These are phyloP conservation scores for Nezara viridula DNA, from an alignment of 2,888 invertebrate species.

Conservation along the genomic window DNA sequence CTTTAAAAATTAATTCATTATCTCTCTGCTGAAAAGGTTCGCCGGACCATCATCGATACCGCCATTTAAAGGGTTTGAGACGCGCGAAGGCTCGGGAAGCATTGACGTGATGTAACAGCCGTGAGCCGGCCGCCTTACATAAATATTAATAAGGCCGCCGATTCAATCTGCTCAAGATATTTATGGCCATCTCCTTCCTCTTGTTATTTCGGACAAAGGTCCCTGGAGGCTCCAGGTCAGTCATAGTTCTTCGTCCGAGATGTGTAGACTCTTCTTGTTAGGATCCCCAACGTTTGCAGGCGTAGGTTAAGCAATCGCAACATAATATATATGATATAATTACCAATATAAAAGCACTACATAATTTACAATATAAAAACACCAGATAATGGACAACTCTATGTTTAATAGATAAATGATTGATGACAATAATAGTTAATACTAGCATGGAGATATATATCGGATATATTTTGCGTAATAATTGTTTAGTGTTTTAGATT, in stretches of 20 bases:
- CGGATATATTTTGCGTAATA: no score
- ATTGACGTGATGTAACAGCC: neutral
- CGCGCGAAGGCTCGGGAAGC: neutral
- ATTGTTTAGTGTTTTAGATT: no score
- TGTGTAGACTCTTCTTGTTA: neutral
- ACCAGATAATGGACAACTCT: neutral
- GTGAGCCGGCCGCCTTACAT: neutral
- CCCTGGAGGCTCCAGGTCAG: slow-evolving; percentile 1
- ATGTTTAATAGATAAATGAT: no score
- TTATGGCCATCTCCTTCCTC: neutral
- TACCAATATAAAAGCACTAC: neutral
- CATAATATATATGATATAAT: neutral
- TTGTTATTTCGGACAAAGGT: neutral
- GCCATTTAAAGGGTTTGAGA: neutral
- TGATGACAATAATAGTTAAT: no score
- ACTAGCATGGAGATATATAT: no score
- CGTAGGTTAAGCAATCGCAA: neutral
- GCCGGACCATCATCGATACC: neutral
- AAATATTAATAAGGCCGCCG: slow-evolving; percentile 27
- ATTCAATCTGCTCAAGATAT: neutral
- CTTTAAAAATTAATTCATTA: neutral
- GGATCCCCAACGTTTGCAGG: neutral
- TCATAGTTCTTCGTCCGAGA: neutral
- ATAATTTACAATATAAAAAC: neutral
- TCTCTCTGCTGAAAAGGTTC: neutral